Percentiles rank a stretch among this genome's conserved stretches.
Evolutionary conservation across 2,888 invertebrate genomes (phyloP).

Genomic region (Nomada goodeniana): DNA sequence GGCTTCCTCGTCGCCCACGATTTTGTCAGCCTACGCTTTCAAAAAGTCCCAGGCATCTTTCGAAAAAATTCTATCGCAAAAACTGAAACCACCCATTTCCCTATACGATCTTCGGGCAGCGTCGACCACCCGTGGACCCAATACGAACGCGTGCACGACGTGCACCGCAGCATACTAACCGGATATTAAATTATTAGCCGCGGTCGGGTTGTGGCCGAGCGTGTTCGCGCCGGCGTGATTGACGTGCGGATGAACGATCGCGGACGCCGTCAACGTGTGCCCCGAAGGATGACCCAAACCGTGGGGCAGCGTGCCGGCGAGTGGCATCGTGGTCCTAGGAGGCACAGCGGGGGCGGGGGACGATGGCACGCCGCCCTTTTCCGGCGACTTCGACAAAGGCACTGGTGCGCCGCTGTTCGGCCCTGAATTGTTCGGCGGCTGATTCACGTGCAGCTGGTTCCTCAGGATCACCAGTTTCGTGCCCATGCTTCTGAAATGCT

Average conservation of each 20-base stretch:
- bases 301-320: conserved; percentile 69
- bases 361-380: conserved; percentile 72
- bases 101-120: neutral
- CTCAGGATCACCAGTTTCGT: conserved; percentile 96
- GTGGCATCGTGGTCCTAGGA: conserved; percentile 79
- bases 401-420: conserved; percentile 72
- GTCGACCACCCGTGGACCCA: neutral
- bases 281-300: conserved; percentile 78
- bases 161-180: conserved; percentile 72
- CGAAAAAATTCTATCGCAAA: too few relatives aligned
- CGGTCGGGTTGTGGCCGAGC: conserved; percentile 75
- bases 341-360: conserved; percentile 82
- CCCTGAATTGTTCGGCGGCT: conserved; percentile 81
- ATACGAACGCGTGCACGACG: neutral
- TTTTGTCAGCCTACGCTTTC: too few relatives aligned
- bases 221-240: conserved; percentile 79
- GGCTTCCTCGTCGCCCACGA: too few relatives aligned
- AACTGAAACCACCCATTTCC: too few relatives aligned
- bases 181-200: conserved; percentile 80
- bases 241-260: conserved; percentile 81
- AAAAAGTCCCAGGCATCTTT: too few relatives aligned
- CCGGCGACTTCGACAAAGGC: conserved; percentile 72
- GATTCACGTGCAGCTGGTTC: conserved; percentile 93
- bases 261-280: conserved; percentile 82
- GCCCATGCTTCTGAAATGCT: conserved; percentile 94